phyloP scores from a whole-genome alignment of 1,140 invertebrate genomes.

The Cydia pomonella region DNA sequence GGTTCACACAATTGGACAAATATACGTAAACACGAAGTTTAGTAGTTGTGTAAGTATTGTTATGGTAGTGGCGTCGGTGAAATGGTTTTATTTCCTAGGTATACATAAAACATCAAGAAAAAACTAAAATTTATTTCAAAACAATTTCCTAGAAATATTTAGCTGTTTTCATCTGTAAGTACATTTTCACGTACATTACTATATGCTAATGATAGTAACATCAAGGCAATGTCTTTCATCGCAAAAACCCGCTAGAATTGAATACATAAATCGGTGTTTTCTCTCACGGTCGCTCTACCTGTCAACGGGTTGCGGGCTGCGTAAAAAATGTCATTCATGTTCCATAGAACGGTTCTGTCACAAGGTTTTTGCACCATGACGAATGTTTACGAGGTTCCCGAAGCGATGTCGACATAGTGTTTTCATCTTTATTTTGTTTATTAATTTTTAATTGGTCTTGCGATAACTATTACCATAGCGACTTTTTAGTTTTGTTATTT shows the following conservation, averaged over 20 bases:
- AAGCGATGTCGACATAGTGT: neutral
- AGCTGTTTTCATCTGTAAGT: neutral
- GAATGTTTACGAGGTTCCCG: neutral
- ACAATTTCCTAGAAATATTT: neutral
- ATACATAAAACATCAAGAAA: neutral
- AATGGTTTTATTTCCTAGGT: no score
- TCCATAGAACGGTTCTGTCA: conserved; percentile 1
- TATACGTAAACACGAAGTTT: no score
- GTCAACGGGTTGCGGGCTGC: neutral
- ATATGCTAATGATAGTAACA: neutral
- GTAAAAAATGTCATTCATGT: conserved; percentile 27
- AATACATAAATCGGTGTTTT: conserved; percentile 1
- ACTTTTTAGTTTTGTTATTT: neutral
- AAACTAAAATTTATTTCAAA: neutral
- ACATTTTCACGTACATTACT: neutral
- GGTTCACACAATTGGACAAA: no score
- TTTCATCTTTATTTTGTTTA: neutral
- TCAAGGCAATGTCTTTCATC: neutral
- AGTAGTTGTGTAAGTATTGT: no score
- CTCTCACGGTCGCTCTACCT: neutral
- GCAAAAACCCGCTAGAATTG: neutral
- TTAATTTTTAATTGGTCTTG: neutral
- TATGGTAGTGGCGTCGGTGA: no score
- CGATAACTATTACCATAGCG: neutral
- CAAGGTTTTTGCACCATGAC: conserved; percentile 28